Evolutionary conservation across 1,140 invertebrate genomes (phyloP), one percentile per base, ranked within the genome.

Genomic region (Hydropsyche tenuis): DNA sequence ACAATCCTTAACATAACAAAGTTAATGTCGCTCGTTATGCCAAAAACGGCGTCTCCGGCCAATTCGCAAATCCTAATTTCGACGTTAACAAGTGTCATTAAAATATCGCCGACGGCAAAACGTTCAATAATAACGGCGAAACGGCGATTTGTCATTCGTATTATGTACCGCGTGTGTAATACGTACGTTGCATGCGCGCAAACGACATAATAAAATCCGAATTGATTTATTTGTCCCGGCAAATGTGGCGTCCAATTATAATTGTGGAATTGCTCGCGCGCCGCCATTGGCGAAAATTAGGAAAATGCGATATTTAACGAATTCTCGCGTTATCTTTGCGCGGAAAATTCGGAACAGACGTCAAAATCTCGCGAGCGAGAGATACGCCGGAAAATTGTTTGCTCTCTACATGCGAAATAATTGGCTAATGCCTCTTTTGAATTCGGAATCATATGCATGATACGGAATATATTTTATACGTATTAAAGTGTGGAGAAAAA

Each of bases 41-140:
- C 20, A 22, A 25, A 60, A 37, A 9, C 9, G 3, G 30, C 23
- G 23, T 60, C 56, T 60, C 11, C 56, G 12, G 18, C 23, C 22
- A 60, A 60, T 60, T 22, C 22, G 11, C 22, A 60, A 60, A 60
- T 60, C 56, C 56, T 60, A 60, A 60, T 60, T 60, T 60, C 56
- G 25, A 60, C 56, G 56, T 60, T 60, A 60, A 60, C 56, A 60
- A 60, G 56, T 60, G 56, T 60, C 56, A 60, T 60, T 60, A 60
- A 60, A 60, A 60, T 60, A 60, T 60, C 25, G 56, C 56, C 56
- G 11, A 25, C 56, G 56, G 56, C 25, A 23, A 60, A 60, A 60
- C 25, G 23, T 60, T 60, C 56, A 60, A 60, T 60, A 60, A 60
- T n/a, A n/a, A n/a, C n/a, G n/a, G n/a, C 18, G 56, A 60, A 60